phyloP scores from a whole-genome alignment of 2,113 vertebrate species.

The Riparia riparia region DNA sequence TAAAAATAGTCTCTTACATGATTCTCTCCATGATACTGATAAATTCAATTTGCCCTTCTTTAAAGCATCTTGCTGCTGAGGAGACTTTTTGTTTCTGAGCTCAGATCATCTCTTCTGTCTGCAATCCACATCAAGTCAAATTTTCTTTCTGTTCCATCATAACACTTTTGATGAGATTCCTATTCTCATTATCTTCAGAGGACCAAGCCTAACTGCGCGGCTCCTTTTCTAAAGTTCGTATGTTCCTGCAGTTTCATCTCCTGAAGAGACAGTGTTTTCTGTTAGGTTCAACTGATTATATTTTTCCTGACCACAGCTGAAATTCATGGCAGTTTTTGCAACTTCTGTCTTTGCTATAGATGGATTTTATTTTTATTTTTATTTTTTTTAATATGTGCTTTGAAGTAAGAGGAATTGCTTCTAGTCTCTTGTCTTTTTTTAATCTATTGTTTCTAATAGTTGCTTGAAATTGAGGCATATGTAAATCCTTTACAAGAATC shows the following conservation, averaged over 20 bases:
- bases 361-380: not conserved
- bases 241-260: conserved; percentile 13
- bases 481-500: not conserved
- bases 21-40: conserved; percentile 15
- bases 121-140: not conserved
- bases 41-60: conserved; percentile 51
- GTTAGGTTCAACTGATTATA: not conserved
- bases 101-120: not conserved
- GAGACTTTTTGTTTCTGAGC: conserved; percentile 37
- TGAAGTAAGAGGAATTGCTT: not conserved
- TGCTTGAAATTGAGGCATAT: not conserved
- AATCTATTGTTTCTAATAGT: not conserved
- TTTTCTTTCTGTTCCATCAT: conserved; percentile 14
- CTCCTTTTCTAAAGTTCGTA: conserved; percentile 26
- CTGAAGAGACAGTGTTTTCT: conserved; percentile 5
- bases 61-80: conserved; percentile 12
- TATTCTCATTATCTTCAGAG: conserved; percentile 44
- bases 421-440: not conserved
- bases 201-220: not conserved
- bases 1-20: conserved; percentile 18
- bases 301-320: conserved; percentile 23
- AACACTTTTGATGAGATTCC: conserved; percentile 34
- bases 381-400: not conserved
- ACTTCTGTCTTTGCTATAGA: not conserved
- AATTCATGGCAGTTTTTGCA: not conserved